Evolutionary conservation across 2,797 vertebrate genomes (phyloP).

Genomic region (Mareca strepera): DNA sequence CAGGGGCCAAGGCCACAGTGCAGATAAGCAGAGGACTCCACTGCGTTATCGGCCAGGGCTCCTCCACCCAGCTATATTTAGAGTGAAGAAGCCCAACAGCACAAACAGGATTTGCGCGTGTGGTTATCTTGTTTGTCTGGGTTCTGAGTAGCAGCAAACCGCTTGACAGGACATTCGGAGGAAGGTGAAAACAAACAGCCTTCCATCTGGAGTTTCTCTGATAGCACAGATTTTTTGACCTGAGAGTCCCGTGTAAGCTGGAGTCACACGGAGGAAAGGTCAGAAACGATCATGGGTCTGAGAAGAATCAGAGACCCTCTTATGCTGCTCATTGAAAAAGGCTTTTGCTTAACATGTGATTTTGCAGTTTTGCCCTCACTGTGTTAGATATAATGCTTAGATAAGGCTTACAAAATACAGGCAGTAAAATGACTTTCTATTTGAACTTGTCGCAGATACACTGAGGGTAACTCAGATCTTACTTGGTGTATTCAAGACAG

Average conservation of each 20-base stretch:
- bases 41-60: not conserved
- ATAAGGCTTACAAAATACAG: not conserved
- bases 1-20: not conserved
- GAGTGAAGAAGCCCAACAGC: not conserved
- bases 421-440: not conserved
- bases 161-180: slow-evolving; percentile 31
- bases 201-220: slow-evolving; percentile 20
- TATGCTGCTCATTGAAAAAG: not conserved
- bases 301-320: not conserved
- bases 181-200: slow-evolving; percentile 55
- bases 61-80: slow-evolving; percentile 5
- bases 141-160: slow-evolving; percentile 27
- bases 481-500: not conserved
- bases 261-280: slow-evolving; percentile 16
- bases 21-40: not conserved
- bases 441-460: not conserved
- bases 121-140: slow-evolving; percentile 33
- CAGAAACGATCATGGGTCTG: not conserved
- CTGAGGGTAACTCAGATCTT: not conserved
- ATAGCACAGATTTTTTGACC: not conserved
- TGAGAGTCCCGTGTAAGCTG: not conserved
- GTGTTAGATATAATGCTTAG: not conserved
- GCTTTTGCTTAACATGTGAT: slow-evolving; percentile 14
- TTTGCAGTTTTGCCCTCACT: not conserved
- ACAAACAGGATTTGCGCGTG: slow-evolving; percentile 22